Conservation (phyloP, 2,888 invertebrate species). For the Eledone cirrhosa region DNA sequence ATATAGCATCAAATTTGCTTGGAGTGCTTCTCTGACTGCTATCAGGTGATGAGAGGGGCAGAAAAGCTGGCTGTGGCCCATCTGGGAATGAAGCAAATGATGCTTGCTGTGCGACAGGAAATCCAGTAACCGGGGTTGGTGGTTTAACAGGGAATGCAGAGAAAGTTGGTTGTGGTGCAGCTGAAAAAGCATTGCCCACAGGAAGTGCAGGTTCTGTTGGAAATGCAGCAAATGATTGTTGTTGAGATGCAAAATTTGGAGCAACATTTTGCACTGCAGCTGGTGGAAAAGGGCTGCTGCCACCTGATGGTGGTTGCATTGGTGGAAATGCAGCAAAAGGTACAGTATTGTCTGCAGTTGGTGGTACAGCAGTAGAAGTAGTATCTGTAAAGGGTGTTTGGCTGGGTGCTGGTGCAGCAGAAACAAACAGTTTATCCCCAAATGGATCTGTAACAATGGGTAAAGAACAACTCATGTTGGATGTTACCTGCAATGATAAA, state of each 20-base stretch:
- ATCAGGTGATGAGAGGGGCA: not conserved
- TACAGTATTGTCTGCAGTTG: not conserved
- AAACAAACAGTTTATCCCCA: conserved; percentile 2
- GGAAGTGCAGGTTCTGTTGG: too few relatives aligned
- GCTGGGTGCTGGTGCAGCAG: not conserved
- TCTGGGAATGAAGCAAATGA: not conserved
- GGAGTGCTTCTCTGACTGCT: not conserved
- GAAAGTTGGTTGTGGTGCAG: too few relatives aligned
- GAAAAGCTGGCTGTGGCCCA: not conserved
- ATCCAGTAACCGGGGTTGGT: too few relatives aligned
- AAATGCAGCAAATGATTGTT: too few relatives aligned
- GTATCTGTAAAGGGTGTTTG: not conserved
- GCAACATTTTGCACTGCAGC: too few relatives aligned
- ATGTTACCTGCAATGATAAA: not conserved
- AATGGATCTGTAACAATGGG: conserved; percentile 20
- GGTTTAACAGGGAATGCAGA: too few relatives aligned
- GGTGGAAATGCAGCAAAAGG: not conserved
- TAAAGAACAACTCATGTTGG: not conserved
- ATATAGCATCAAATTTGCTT: conserved; percentile 4
- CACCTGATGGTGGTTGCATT: too few relatives aligned
- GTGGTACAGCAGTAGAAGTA: not conserved
- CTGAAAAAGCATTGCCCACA: too few relatives aligned
- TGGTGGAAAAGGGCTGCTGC: too few relatives aligned
- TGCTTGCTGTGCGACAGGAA: too few relatives aligned
- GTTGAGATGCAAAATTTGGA: too few relatives aligned